phyloP scores from a whole-genome alignment of 2,113 vertebrate species.

The Scartelaos histophorus region DNA sequence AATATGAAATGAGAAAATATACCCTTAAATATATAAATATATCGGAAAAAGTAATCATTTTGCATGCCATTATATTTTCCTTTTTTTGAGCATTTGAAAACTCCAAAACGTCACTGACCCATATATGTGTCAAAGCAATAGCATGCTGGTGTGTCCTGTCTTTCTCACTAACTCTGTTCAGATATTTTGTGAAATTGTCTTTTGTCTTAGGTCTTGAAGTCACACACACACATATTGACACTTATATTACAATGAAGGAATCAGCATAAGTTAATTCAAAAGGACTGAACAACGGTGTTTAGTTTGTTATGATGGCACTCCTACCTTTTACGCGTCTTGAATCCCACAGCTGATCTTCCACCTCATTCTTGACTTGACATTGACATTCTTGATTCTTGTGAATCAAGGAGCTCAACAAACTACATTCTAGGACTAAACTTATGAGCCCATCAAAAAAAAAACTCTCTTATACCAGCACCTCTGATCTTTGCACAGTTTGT shows the following conservation, averaged over 20 bases:
- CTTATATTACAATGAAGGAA: background rate
- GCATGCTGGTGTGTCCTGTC: background rate
- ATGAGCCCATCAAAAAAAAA: no score
- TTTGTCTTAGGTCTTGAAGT: slow-evolving; percentile 15
- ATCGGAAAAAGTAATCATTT: no score
- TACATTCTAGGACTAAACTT: no score
- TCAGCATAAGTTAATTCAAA: background rate
- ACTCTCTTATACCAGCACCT: no score
- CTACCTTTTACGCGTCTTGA: background rate
- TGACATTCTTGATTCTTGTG: no score
- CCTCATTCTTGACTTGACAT: background rate
- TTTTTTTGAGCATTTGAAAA: no score
- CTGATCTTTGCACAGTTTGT: background rate
- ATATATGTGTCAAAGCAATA: background rate
- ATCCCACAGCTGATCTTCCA: background rate
- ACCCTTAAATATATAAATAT: no score
- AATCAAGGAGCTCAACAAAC: no score
- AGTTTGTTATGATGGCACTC: background rate
- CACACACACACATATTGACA: slow-evolving; percentile 2
- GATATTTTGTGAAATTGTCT: slow-evolving; percentile 14
- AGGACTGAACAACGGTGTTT: background rate
- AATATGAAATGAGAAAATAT: no score
- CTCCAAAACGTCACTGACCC: no score
- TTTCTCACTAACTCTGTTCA: slow-evolving; percentile 24
- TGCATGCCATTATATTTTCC: no score